Evolutionary conservation across 2,113 vertebrate genomes (phyloP).

Genomic region (Elgaria multicarinata): DNA sequence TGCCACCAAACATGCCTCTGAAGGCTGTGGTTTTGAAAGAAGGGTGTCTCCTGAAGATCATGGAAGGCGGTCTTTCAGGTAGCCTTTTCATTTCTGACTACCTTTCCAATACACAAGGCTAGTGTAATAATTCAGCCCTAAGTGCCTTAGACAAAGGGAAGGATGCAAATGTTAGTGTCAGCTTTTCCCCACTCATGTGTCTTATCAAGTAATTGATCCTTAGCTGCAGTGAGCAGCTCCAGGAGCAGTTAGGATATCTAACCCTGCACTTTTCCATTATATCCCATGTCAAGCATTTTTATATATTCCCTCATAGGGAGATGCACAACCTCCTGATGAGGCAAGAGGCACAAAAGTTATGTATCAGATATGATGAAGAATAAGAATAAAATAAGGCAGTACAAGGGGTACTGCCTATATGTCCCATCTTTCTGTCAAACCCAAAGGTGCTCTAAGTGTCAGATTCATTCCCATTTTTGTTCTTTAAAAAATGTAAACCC

Average conservation of each 20-base stretch:
- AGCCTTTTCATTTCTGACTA: too few relatives aligned
- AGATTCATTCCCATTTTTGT: neutral
- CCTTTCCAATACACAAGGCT: neutral
- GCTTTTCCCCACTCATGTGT: neutral
- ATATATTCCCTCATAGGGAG: neutral
- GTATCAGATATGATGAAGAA: neutral
- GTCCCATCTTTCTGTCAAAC: neutral
- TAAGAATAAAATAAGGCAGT: neutral
- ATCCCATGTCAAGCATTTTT: too few relatives aligned
- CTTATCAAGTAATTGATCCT: neutral
- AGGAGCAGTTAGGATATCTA: too few relatives aligned
- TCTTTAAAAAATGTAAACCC: neutral
- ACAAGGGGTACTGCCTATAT: neutral
- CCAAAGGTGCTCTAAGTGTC: neutral
- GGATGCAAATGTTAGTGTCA: neutral
- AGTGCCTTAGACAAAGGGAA: neutral
- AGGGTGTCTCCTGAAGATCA: too few relatives aligned
- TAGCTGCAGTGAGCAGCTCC: neutral
- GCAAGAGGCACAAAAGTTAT: too few relatives aligned
- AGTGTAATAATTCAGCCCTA: neutral
- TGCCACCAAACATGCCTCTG: too few relatives aligned
- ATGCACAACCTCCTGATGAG: too few relatives aligned
- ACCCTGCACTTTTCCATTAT: too few relatives aligned
- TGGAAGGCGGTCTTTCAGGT: too few relatives aligned
- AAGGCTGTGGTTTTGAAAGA: too few relatives aligned